These are phyloP conservation scores for Phylloscopus trochiloides DNA, from an alignment of 2,113 vertebrate species.

Conservation along the genomic window DNA sequence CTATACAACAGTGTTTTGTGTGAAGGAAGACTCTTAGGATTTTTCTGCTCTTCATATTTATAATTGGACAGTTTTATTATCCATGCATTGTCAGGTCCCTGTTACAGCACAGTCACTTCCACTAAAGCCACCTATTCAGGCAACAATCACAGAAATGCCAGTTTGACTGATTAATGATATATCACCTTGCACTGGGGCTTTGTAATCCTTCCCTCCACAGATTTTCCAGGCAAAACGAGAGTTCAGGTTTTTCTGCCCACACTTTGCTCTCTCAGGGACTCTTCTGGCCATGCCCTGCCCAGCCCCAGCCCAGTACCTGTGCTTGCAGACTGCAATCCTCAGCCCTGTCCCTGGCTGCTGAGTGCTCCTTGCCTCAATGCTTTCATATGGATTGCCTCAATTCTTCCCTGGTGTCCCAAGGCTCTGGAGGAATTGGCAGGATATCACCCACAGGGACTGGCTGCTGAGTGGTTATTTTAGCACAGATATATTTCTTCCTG, in stretches of 20 bases:
- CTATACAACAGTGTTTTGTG: fast-evolving
- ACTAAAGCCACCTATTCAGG: not conserved
- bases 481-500: not conserved
- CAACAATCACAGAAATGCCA: not conserved
- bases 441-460: not conserved
- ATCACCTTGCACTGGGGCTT: not conserved
- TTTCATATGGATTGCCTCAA: not conserved
- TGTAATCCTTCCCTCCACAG: not conserved
- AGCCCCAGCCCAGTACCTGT: not conserved
- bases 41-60: not conserved
- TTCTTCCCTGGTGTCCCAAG: not conserved
- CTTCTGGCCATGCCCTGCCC: not conserved
- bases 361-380: not conserved
- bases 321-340: not conserved
- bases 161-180: not conserved
- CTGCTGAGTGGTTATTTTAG: not conserved
- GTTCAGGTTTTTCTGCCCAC: not conserved
- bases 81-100: not conserved
- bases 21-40: not conserved
- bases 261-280: not conserved
- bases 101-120: not conserved
- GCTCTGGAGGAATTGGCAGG: not conserved
- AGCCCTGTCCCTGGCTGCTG: not conserved
- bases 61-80: not conserved
- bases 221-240: not conserved